Base-by-base conservation (phyloP, 1,140 invertebrate species). In the Bombus vancouverensis region DNA sequence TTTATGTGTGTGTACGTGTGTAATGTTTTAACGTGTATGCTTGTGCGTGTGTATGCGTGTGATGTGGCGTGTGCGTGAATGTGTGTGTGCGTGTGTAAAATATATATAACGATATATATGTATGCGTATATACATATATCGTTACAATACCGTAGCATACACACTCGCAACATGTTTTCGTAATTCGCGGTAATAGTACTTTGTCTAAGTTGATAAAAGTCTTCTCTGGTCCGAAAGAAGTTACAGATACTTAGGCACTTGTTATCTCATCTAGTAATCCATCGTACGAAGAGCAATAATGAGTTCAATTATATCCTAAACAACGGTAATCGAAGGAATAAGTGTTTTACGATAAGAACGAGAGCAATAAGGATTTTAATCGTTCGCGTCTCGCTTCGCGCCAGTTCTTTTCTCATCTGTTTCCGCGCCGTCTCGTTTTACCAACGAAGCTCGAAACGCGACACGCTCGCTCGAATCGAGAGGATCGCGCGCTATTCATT, bases 171-270 rank as follows among this genome's bases (percentile, higher is more conserved):
- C 75, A 83, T 72, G 81, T 74, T 83, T 13, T 72, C 75, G 81
- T 91, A 90, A 91, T 88, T 90, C 86, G 87, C 90, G 87, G 88
- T 88, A 91, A 91, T 88, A 87, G 83, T 92, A 92, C 82, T 93
- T 92, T 90, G 89, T 86, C 90, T 93, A 93, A 90, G 92, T 93
- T 92, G 92, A 93, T 94, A 94, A 94, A 94, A 94, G 92, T 94
- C 92, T 94, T 93, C 90, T 93, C 93, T 95, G 94, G 94, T 95
- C 94, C 93, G 92, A 95, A 94, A 93, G 92, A 95, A 94, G 90
- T 94, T 94, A 94, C 93, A 93, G 92, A 93, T 95, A 95, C 93
- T 93, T 95, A 95, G 95, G 95, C 94, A 95, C 95, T 95, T 95
- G 94, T 94, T 95, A 93, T 94, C 89, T 93, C 90, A 89, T 93